These are phyloP conservation scores for Nephrocerus scutellatus DNA, from an alignment of 2,888 invertebrate genomes.

Conservation along the genomic window DNA sequence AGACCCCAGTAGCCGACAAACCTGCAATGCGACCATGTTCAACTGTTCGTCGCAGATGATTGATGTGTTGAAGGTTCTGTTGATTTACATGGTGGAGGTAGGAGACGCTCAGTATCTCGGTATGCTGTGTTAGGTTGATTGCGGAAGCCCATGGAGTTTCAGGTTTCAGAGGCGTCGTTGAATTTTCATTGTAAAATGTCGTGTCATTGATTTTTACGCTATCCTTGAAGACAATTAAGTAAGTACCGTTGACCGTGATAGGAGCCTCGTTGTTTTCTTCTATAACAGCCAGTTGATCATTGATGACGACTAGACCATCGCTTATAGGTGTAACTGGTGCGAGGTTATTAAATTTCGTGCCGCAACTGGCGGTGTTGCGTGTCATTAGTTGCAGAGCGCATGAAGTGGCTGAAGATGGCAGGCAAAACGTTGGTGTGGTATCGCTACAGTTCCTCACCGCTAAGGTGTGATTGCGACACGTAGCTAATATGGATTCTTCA, in stretches of 20 bases:
- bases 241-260: conserved; percentile 1
- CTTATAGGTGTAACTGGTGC: too few species aligned
- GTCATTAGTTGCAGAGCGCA: conserved; percentile 12
- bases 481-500: conserved; percentile 2
- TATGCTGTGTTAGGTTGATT: too few species aligned
- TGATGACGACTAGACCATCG: conserved; percentile 8
- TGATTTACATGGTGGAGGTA: conserved; percentile 3
- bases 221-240: conserved; percentile 3
- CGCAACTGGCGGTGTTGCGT: conserved; percentile 1
- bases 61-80: conserved; percentile 3
- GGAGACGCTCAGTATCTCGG: too few species aligned
- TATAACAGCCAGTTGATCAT: conserved; percentile 5
- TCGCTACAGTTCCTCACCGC: conserved; percentile 7
- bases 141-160: too few species aligned
- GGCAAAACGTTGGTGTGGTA: conserved; percentile 4
- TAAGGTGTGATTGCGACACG: conserved; percentile 1
- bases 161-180: conserved; percentile 1
- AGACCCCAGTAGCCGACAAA: too few species aligned
- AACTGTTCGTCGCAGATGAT: too few species aligned
- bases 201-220: conserved; percentile 1
- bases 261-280: conserved; percentile 7
- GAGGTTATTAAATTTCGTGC: conserved; percentile 3
- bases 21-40: too few species aligned
- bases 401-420: conserved; percentile 3
- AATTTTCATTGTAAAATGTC: conserved; percentile 7